phyloP scores from a whole-genome alignment of 2,113 vertebrate species.

The Pluvianellus socialis region DNA sequence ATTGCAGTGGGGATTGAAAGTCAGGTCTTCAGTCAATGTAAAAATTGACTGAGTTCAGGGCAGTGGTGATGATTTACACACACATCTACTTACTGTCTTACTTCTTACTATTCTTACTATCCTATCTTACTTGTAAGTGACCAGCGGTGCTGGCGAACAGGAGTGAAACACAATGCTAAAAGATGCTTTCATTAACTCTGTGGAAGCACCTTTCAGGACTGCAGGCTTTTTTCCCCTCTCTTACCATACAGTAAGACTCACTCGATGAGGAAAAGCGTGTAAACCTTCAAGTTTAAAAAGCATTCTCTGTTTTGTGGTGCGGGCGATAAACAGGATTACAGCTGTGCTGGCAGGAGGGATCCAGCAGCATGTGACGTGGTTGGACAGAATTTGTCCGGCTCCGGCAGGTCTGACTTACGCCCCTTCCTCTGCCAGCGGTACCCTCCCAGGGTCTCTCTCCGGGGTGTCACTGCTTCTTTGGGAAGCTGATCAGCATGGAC shows the following conservation, averaged over 20 bases:
- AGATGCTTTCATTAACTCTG: background rate
- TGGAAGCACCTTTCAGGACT: background rate
- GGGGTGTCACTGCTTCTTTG: background rate
- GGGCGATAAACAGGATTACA: background rate
- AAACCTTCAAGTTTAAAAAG: background rate
- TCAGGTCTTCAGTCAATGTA: background rate
- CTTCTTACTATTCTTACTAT: background rate
- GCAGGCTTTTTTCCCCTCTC: background rate
- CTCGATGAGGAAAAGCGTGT: background rate
- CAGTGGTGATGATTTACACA: background rate
- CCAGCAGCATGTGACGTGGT: background rate
- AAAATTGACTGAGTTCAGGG: background rate
- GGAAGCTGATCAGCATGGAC: background rate
- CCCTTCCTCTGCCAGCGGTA: background rate
- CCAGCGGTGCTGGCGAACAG: background rate
- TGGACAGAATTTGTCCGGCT: constrained; percentile 41
- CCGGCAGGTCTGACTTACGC: constrained; percentile 23
- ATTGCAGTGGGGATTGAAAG: background rate
- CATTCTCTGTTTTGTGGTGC: accelerated
- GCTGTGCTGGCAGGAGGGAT: constrained; percentile 5
- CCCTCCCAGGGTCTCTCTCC: background rate
- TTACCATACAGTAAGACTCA: background rate
- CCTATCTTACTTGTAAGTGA: background rate
- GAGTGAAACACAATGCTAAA: background rate
- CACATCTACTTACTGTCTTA: background rate